A percentile compares a stretch with the other conserved stretches of the same genome.
Evolutionary conservation across 2,888 invertebrate species (phyloP).

Genomic region (Lepidonotus clava): DNA sequence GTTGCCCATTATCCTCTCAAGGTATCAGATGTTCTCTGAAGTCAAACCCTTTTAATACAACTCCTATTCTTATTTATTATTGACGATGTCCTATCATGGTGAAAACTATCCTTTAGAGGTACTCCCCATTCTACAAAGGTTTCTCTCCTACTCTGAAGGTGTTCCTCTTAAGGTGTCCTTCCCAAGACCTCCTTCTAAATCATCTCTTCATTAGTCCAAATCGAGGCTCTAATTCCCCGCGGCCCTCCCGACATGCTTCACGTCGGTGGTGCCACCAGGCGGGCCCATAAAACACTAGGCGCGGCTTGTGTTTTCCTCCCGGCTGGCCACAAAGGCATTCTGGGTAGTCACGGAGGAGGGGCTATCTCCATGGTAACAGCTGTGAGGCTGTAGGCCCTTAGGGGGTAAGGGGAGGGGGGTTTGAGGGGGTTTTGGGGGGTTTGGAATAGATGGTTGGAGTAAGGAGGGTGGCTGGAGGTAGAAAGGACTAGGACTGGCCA

Average conservation of each 20-base stretch:
- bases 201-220: conserved; percentile 13
- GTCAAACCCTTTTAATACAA: too few relatives aligned
- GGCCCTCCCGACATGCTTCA: neutral
- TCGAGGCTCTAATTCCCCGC: neutral
- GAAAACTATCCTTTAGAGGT: too few relatives aligned
- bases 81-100: too few relatives aligned
- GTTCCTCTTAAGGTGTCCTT: too few relatives aligned
- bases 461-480: neutral
- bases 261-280: neutral
- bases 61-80: too few relatives aligned
- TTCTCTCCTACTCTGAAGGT: too few relatives aligned
- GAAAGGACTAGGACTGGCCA: too few relatives aligned
- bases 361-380: neutral
- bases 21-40: too few relatives aligned
- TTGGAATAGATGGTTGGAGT: neutral
- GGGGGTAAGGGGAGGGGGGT: neutral
- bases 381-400: neutral
- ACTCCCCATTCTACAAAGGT: too few relatives aligned
- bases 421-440: neutral
- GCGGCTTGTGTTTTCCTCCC: neutral
- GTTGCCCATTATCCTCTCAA: too few relatives aligned
- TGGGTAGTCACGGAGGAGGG: neutral
- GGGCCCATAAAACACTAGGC: conserved; percentile 1
- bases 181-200: too few relatives aligned
- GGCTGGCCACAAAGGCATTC: neutral